Base-by-base conservation (phyloP, 2,113 vertebrate genomes). In the Dascyllus trimaculatus region DNA sequence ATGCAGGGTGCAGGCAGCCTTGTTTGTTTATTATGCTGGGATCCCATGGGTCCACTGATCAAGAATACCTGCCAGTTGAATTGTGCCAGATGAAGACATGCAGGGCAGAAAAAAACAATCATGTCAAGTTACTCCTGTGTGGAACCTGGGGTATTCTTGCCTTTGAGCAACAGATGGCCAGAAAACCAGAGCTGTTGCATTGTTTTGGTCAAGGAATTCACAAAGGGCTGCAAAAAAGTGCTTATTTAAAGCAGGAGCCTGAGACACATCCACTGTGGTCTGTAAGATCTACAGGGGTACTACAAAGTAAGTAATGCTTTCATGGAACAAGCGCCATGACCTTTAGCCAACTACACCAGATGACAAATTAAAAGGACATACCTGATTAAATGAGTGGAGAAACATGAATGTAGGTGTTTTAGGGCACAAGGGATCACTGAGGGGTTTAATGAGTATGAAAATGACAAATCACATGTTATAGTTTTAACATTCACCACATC, bases 11-110 rank as follows among this genome's bases (percentile, higher is more conserved):
- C 38, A 48, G 69, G 52, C 62, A 13, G 71, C 53, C 72, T 56
- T 67, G 79, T 83, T 84, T 88, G 84, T 88, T 89, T 87, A 78
- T 74, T 79, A 69, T 64, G 32, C 75, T 0, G 40, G 72, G 76
- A 64, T 88, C 88, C 69, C 83, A n/a, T 1, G 74, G 80, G 87
- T 67, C 76, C 43, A 2, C 70, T 72, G 83, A 91, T 91, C 87
- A 84, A 86, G 56, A 82, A 24, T 54, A 82, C 79, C 85, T 85
- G 81, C 78, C 85, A 86, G 82, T 43, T 53, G 53, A 48, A 77
- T 64, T 21, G 54, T 72, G 70, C 69, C 59, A 79, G 72, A 85
- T 83, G 67, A 88, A 90, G 76, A 88, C 40, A 62, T 35, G 66
- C 57, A 58, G 62, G 46, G 54, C 5, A 45, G 2, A 48, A 69